Percentiles rank a stretch among this genome's conserved stretches.
Conservation (phyloP, 2,888 invertebrate genomes). For the Diaprepes abbreviatus region DNA sequence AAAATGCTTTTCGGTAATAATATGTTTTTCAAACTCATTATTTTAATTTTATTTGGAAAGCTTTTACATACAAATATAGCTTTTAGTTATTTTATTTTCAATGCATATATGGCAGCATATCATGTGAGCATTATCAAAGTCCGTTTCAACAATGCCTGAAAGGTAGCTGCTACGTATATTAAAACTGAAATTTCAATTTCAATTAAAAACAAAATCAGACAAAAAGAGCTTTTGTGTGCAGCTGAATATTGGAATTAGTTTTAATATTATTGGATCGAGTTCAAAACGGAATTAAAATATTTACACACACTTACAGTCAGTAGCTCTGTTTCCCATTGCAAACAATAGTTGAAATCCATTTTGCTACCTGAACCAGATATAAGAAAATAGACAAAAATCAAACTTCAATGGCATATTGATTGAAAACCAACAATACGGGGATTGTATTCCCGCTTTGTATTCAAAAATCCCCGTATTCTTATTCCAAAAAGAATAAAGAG, state of each 20-base stretch:
- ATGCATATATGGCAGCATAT: not conserved
- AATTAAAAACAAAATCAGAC: slow-evolving; percentile 26
- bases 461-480: slow-evolving; percentile 44
- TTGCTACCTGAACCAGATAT: slow-evolving; percentile 47
- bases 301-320: slow-evolving; percentile 21
- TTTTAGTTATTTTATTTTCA: slow-evolving; percentile 14
- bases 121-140: slow-evolving; percentile 14
- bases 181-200: slow-evolving; percentile 25
- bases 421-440: slow-evolving; percentile 45
- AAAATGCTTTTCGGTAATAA: not conserved
- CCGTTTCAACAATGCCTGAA: slow-evolving; percentile 20
- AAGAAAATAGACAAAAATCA: slow-evolving; percentile 49
- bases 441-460: slow-evolving; percentile 44
- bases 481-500: slow-evolving; percentile 36
- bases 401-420: slow-evolving; percentile 47
- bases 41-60: slow-evolving; percentile 6
- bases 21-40: slow-evolving; percentile 6
- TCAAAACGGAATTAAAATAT: slow-evolving; percentile 33
- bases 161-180: slow-evolving; percentile 11
- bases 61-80: slow-evolving; percentile 7
- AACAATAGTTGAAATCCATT: slow-evolving; percentile 40
- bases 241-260: not conserved
- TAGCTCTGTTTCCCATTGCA: slow-evolving; percentile 38
- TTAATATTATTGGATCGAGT: not conserved
- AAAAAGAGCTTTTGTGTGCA: not conserved